Conservation (phyloP, 1,140 invertebrate species). For the Anoplophora glabripennis region DNA sequence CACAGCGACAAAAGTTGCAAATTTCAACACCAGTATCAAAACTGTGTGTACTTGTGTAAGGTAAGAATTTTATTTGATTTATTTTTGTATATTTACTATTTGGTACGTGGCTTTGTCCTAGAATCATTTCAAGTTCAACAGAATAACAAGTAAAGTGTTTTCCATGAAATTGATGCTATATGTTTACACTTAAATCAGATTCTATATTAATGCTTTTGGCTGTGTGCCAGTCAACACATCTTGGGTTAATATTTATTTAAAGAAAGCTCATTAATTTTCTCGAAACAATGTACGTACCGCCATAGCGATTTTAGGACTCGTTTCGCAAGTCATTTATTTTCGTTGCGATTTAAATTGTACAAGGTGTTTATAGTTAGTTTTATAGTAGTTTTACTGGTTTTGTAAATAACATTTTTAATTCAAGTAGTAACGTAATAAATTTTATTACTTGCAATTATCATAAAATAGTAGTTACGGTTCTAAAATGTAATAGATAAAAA, state of each 20-base stretch:
- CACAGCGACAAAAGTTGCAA: conserved; percentile 53
- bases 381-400: too few relatives aligned
- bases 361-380: too few relatives aligned
- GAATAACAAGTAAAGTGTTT: too few relatives aligned
- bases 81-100: background rate
- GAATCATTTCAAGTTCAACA: too few relatives aligned
- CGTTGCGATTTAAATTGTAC: too few relatives aligned
- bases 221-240: too few relatives aligned
- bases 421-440: too few relatives aligned
- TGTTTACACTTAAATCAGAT: background rate
- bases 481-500: too few relatives aligned
- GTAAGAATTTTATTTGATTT: conserved; percentile 34
- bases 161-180: background rate
- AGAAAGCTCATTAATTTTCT: background rate
- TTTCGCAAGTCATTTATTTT: too few relatives aligned
- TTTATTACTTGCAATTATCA: too few relatives aligned
- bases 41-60: conserved; percentile 72
- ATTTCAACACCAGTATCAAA: conserved; percentile 79
- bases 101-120: background rate
- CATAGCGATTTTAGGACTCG: background rate
- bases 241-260: background rate
- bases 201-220: background rate
- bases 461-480: too few relatives aligned
- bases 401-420: too few relatives aligned
- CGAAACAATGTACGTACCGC: background rate